A percentile compares a stretch with the other conserved stretches of the same genome.
Conservation (phyloP, 2,113 vertebrate species). For the Pongo abelii region DNA sequence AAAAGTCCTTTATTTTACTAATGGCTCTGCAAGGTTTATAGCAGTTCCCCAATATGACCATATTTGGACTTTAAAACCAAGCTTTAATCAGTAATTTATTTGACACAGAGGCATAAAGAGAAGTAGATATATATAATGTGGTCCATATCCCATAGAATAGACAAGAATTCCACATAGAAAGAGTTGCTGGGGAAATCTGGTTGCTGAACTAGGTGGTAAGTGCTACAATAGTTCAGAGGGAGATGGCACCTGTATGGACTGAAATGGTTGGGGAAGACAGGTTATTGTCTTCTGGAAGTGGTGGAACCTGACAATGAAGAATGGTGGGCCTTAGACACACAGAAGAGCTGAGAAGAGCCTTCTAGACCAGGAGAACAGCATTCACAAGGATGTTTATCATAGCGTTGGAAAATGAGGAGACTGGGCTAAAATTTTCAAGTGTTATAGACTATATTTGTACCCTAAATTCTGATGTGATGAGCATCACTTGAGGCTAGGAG, state of each 20-base stretch:
- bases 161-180: not conserved
- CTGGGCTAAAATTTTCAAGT: not conserved
- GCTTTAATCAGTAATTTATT: not conserved
- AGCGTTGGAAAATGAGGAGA: not conserved
- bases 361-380: not conserved
- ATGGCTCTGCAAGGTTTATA: constrained; percentile 11
- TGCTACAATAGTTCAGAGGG: not conserved
- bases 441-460: not conserved
- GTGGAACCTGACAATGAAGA: not conserved
- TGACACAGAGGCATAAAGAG: not conserved
- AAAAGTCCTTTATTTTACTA: constrained; percentile 2
- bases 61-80: constrained; percentile 21
- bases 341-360: not conserved
- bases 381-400: not conserved
- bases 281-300: not conserved
- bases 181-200: not conserved
- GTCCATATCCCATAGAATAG: not conserved
- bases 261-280: not conserved
- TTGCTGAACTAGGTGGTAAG: not conserved
- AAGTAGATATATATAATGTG: not conserved
- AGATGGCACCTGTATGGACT: fast-evolving
- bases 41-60: not conserved
- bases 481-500: too few species aligned
- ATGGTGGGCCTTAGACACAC: not conserved
- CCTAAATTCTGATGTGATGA: not conserved